These are phyloP conservation scores for Acanthoscelides obtectus DNA, from an alignment of 2,888 invertebrate genomes.

Conservation along the genomic window DNA sequence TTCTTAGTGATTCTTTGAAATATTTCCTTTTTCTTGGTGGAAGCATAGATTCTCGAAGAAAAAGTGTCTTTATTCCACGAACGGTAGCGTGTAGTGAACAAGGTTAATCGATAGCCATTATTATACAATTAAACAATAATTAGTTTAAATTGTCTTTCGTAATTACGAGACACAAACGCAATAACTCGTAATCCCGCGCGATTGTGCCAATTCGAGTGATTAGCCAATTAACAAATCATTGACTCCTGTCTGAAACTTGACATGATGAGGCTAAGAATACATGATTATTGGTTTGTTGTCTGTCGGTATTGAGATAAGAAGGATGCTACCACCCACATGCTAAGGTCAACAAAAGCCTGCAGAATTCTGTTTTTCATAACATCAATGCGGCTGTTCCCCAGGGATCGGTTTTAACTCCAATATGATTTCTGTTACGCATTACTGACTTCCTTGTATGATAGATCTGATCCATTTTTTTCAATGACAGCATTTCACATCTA, in stretches of 20 bases:
- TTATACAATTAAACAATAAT: not conserved
- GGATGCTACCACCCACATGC: not conserved
- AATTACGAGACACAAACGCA: not conserved
- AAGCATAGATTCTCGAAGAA: not conserved
- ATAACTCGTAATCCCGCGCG: not conserved
- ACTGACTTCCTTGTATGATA: too few species aligned
- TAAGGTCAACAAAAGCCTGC: too few species aligned
- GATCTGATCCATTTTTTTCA: too few species aligned
- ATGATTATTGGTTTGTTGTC: not conserved
- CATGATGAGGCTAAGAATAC: not conserved
- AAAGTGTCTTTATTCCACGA: not conserved
- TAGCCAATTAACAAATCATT: not conserved
- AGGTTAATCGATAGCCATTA: not conserved
- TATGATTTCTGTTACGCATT: too few species aligned
- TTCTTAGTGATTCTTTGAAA: too few species aligned
- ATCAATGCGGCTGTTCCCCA: too few species aligned
- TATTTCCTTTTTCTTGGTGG: too few species aligned
- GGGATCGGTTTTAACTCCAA: too few species aligned
- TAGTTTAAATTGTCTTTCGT: not conserved
- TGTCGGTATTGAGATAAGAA: not conserved
- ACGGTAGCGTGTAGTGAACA: not conserved
- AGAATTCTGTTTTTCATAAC: too few species aligned
- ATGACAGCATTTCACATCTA: too few species aligned
- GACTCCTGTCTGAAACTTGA: not conserved
- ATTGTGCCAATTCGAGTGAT: not conserved